Base-by-base conservation (phyloP, 2,797 vertebrate genomes). In the Cynopterus sphinx region DNA sequence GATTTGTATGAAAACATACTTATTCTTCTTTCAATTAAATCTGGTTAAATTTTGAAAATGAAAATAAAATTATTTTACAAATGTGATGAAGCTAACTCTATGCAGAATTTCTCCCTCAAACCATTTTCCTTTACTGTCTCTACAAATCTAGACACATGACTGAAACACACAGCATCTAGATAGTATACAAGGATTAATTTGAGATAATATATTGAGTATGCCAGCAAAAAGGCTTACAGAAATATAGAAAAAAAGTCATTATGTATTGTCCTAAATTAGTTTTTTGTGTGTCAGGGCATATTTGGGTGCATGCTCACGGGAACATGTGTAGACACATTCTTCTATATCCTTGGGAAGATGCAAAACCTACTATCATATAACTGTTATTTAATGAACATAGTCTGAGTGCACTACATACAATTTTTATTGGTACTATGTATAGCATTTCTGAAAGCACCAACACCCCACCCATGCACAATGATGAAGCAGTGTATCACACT, bases 21-120 rank as follows among this genome's bases (percentile, higher is more conserved):
- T 68, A 59, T 22, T 70, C 77, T 90, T 94, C n/a, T 22, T 86
- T 87, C n/a, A 89, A 36, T 91, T 87, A 90, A 93, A 94, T 94
- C 46, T 33, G 10, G 12, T 65, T 84, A 57, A 85, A 31, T 65
- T 63, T 65, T 46, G 53, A 84, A 77, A 79, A 74, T 71, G 8
- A 78, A 73, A 12, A 87, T 81, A 67, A 95, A 71, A 83, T 87
- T 75, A 79, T 75, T 88, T 81, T 46, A 43, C 28, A 86, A 74
- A 94, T 73, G 36, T 88, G 16, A 36, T 57, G 39, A 94, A 61
- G 9, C 7, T 63, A 36, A 21, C 36, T 90, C 21, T 49, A 22
- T 24, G 24, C 26, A 61, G 26, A 85, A 46, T 1, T 90, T 43
- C 71, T 17, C 2, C 12, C 43, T 33, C 11, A 79, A 88, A 51